Evolutionary conservation across 2,797 vertebrate genomes (phyloP).

Genomic region (Sebastes matsubarae): DNA sequence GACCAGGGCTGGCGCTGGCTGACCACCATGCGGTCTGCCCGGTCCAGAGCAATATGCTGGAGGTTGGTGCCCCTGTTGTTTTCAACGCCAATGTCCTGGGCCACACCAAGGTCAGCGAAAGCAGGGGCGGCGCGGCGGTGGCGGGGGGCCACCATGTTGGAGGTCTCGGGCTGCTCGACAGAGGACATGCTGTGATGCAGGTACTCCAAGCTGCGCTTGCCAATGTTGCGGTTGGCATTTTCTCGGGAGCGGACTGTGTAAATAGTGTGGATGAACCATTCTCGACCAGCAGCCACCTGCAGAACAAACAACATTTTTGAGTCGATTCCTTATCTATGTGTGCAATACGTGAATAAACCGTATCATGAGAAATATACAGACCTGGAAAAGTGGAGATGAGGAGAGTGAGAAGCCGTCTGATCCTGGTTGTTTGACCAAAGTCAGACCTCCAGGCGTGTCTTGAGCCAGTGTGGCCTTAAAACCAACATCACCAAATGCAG

Average conservation of each 20-base stretch:
- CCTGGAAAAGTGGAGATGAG: constrained; percentile 87
- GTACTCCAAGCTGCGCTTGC: constrained; percentile 84
- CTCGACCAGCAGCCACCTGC: constrained; percentile 85
- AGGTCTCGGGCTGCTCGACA: constrained; percentile 27
- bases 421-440: constrained; percentile 80
- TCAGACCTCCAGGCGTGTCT: constrained; percentile 77
- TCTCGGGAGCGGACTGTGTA: constrained; percentile 82
- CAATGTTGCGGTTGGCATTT: constrained; percentile 80
- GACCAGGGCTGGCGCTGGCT: constrained; percentile 76
- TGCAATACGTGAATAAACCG: neutral
- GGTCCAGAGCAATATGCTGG: constrained; percentile 82
- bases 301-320: constrained; percentile 5
- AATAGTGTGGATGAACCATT: constrained; percentile 87
- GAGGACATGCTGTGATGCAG: constrained; percentile 74
- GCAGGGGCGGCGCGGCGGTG: constrained; percentile 61
- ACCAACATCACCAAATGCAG: constrained; percentile 80
- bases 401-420: constrained; percentile 84
- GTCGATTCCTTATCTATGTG: neutral
- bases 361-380: constrained; percentile 27
- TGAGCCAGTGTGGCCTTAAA: constrained; percentile 82
- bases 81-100: constrained; percentile 74
- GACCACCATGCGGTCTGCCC: constrained; percentile 71
- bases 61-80: constrained; percentile 85
- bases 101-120: constrained; percentile 27
- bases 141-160: constrained; percentile 22